These are phyloP conservation scores for Micromesistius poutassou DNA, from an alignment of 2,797 vertebrate species.

Conservation along the genomic window DNA sequence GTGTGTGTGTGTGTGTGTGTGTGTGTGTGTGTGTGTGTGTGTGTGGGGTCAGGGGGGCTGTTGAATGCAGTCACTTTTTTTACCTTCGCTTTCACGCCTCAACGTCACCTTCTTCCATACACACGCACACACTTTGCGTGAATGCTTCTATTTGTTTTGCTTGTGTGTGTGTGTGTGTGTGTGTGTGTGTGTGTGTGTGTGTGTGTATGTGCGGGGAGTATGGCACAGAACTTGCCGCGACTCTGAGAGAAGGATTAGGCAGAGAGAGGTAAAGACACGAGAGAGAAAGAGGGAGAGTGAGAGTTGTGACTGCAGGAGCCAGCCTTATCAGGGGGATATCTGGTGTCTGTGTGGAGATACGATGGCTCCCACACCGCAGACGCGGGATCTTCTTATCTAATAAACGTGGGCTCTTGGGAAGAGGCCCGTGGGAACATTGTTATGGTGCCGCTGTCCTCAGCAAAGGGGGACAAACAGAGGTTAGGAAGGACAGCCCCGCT, in stretches of 20 bases:
- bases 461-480: too few relatives aligned
- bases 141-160: conserved; percentile 7
- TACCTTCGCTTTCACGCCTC: conserved; percentile 49
- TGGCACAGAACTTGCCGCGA: too few relatives aligned
- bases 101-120: conserved; percentile 30
- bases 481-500: too few relatives aligned
- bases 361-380: background rate
- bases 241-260: too few relatives aligned
- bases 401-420: background rate
- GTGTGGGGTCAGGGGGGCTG: conserved; percentile 7
- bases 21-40: too few relatives aligned
- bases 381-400: background rate
- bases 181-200: conserved; percentile 1
- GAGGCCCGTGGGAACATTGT: background rate
- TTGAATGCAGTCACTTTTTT: conserved; percentile 25
- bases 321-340: background rate
- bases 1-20: too few relatives aligned
- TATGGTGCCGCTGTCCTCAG: background rate
- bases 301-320: too few relatives aligned
- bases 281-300: too few relatives aligned
- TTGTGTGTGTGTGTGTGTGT: conserved; percentile 6
- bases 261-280: too few relatives aligned
- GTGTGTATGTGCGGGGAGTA: background rate
- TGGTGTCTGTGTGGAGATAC: background rate
- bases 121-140: background rate